A percentile compares a stretch with the other conserved stretches of the same genome.
Evolutionary conservation across 2,113 vertebrate genomes (phyloP).

Genomic region (Alligator mississippiensis): DNA sequence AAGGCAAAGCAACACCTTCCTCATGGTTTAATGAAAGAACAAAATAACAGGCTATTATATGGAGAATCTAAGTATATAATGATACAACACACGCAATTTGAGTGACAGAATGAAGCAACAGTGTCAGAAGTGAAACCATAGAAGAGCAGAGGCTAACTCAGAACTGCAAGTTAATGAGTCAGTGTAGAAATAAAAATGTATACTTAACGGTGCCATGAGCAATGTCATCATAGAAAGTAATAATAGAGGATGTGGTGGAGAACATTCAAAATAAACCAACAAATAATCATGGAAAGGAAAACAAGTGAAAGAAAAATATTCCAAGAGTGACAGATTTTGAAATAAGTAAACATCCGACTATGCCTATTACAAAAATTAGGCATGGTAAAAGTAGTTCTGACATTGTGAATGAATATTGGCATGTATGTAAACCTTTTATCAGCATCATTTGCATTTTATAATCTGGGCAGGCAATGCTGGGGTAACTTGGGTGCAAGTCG

Average conservation of each 20-base stretch:
- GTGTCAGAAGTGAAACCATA: not conserved
- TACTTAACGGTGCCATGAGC: not conserved
- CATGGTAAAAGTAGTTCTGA: not conserved
- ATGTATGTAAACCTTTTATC: not conserved
- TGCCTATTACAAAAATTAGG: not conserved
- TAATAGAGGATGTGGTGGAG: not conserved
- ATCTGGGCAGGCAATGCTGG: too few species aligned
- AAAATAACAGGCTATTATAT: conserved; percentile 3
- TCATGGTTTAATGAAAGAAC: conserved; percentile 24
- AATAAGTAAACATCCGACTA: not conserved
- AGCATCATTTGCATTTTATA: too few species aligned
- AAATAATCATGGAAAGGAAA: conserved; percentile 15
- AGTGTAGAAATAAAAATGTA: conserved; percentile 1
- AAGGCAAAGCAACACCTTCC: not conserved
- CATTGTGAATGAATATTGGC: not conserved
- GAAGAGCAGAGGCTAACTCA: conserved; percentile 29
- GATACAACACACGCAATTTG: conserved; percentile 10
- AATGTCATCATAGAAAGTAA: not conserved
- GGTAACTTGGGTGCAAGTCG: too few species aligned
- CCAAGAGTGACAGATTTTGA: not conserved
- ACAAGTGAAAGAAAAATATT: conserved; percentile 22
- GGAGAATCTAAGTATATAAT: not conserved
- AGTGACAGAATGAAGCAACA: conserved; percentile 1
- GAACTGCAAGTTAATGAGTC: conserved; percentile 37
- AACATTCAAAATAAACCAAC: conserved; percentile 33